Evolutionary conservation across 1,140 invertebrate species (phyloP).

Genomic region (Phymorhynchus buccinoides): DNA sequence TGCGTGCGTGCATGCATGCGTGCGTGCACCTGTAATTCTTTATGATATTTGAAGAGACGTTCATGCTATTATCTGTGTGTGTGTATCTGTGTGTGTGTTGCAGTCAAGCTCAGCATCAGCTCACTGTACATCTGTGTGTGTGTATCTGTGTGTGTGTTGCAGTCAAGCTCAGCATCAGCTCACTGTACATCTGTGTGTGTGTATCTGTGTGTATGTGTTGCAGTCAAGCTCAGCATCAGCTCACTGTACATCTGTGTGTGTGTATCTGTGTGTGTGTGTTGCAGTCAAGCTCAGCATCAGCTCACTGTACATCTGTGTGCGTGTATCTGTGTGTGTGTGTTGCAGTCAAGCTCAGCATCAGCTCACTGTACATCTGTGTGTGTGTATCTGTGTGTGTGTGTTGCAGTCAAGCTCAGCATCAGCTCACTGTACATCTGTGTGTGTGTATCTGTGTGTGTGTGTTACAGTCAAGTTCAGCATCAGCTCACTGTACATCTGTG

Average conservation of each 20-base stretch:
- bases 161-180: too few species aligned
- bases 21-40: too few species aligned
- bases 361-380: not conserved
- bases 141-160: not conserved
- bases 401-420: not conserved
- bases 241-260: not conserved
- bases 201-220: not conserved
- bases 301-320: not conserved
- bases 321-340: not conserved
- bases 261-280: not conserved
- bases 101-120: too few species aligned
- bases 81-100: not conserved
- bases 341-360: too few species aligned
- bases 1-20: not conserved
- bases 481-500: not conserved
- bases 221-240: too few species aligned
- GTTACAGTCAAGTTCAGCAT: too few species aligned
- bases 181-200: not conserved
- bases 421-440: not conserved
- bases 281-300: too few species aligned
- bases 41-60: too few species aligned
- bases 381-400: not conserved
- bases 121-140: not conserved
- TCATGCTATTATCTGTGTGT: not conserved
- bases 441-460: not conserved